A percentile compares a stretch with the other conserved stretches of the same genome.
phyloP scores from a whole-genome alignment of 37 sponge, comb jelly and placozoan genomes.

The Chondrilla cf. caribensis region DNA sequence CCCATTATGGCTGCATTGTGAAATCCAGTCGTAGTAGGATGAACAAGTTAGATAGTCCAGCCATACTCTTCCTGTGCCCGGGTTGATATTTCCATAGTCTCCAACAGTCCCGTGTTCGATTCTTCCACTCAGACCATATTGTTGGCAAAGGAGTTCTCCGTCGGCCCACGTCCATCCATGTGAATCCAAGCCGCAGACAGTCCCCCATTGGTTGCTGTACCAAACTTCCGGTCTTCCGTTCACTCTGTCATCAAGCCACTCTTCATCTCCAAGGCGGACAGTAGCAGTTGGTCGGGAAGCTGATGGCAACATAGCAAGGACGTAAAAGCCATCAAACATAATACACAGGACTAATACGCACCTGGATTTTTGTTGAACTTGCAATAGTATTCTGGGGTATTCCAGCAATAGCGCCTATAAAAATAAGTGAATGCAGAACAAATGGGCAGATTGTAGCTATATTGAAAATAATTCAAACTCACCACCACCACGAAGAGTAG shows the following conservation, averaged over 20 bases:
- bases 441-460: too few species aligned
- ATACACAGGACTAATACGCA: not conserved
- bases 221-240: conserved; percentile 19
- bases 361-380: conserved; percentile 12
- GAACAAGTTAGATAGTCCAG: not conserved
- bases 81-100: too few species aligned
- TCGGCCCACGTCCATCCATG: not conserved
- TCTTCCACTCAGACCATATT: not conserved
- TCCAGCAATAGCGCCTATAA: too few species aligned
- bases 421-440: too few species aligned
- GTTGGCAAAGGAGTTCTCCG: not conserved
- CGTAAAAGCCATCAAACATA: not conserved
- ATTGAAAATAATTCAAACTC: too few species aligned
- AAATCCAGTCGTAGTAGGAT: not conserved
- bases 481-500: too few species aligned
- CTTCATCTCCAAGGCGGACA: too few species aligned
- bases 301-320: not conserved
- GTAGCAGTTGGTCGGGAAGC: not conserved
- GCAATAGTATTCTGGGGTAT: not conserved
- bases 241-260: not conserved
- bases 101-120: too few species aligned
- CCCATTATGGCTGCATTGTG: not conserved
- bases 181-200: not conserved
- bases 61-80: conserved; percentile 22
- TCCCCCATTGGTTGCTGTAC: conserved; percentile 4